Evolutionary conservation across 2,888 invertebrate genomes (phyloP).

Genomic region (Apomyelois bistriatella): DNA sequence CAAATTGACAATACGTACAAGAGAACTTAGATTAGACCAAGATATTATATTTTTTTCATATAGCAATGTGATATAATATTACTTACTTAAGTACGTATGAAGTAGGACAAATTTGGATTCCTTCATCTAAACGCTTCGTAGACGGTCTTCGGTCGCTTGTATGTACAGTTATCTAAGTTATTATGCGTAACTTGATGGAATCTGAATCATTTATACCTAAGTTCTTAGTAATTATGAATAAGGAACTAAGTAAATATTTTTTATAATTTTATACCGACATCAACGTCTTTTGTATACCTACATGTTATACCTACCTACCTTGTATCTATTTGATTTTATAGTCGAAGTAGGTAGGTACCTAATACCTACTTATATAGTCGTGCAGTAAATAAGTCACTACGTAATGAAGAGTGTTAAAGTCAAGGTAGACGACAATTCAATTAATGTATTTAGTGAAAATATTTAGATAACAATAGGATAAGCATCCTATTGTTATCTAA

Average conservation of each 20-base stretch:
- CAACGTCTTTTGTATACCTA: no score
- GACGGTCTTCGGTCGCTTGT: not conserved
- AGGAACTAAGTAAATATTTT: not conserved
- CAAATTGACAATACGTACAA: not conserved
- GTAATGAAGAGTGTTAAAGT: no score
- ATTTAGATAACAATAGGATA: no score
- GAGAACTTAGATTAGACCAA: not conserved
- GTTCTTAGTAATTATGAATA: not conserved
- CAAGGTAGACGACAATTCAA: no score
- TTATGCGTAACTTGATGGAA: slow-evolving; percentile 15
- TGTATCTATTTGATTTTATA: no score
- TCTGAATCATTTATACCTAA: slow-evolving; percentile 9
- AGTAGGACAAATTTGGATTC: slow-evolving; percentile 1
- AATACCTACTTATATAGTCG: no score
- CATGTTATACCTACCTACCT: no score
- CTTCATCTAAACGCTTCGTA: not conserved
- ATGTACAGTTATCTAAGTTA: not conserved
- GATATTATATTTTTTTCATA: not conserved
- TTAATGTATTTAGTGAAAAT: no score
- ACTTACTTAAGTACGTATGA: not conserved
- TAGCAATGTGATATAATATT: slow-evolving; percentile 9
- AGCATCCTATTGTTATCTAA: no score
- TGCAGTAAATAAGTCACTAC: no score
- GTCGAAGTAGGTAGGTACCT: no score
- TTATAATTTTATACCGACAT: no score